phyloP scores from a whole-genome alignment of 2,797 vertebrate species.

The Sebastes kiyomatsui region DNA sequence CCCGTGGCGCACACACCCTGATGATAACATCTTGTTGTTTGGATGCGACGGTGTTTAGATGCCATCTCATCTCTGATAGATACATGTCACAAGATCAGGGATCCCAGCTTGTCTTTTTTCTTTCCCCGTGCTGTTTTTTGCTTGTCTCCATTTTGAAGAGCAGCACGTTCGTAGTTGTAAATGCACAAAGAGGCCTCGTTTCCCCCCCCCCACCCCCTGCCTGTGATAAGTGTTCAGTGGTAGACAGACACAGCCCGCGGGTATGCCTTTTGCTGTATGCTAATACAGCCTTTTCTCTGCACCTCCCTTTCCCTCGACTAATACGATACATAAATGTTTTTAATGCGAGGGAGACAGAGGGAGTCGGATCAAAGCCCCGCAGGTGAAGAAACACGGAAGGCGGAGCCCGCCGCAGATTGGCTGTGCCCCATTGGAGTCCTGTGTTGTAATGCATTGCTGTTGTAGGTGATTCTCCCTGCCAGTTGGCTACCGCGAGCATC shows the following conservation, averaged over 20 bases:
- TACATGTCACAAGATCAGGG: constrained; percentile 36
- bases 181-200: constrained; percentile 64
- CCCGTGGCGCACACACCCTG: not conserved
- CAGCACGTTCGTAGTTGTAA: constrained; percentile 59
- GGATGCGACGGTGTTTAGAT: constrained; percentile 9
- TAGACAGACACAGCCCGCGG: constrained; percentile 79
- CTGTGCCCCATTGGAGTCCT: constrained; percentile 41
- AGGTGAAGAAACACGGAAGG: constrained; percentile 48
- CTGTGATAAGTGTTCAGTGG: constrained; percentile 79
- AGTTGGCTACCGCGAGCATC: constrained; percentile 63
- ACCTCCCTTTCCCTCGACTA: constrained; percentile 60
- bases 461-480: constrained; percentile 45
- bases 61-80: constrained; percentile 22
- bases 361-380: constrained; percentile 52
- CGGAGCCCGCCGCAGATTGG: constrained; percentile 32
- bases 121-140: constrained; percentile 5
- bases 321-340: constrained; percentile 81
- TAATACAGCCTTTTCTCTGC: constrained; percentile 74
- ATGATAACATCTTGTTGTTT: constrained; percentile 8
- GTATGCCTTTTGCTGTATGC: constrained; percentile 76
- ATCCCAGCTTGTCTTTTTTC: constrained; percentile 29
- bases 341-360: constrained; percentile 51
- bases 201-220: constrained; percentile 56
- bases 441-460: constrained; percentile 45
- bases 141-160: constrained; percentile 54